Evolutionary conservation across 2,888 invertebrate species (phyloP).

Genomic region (Hirtodrosophila duncani): DNA sequence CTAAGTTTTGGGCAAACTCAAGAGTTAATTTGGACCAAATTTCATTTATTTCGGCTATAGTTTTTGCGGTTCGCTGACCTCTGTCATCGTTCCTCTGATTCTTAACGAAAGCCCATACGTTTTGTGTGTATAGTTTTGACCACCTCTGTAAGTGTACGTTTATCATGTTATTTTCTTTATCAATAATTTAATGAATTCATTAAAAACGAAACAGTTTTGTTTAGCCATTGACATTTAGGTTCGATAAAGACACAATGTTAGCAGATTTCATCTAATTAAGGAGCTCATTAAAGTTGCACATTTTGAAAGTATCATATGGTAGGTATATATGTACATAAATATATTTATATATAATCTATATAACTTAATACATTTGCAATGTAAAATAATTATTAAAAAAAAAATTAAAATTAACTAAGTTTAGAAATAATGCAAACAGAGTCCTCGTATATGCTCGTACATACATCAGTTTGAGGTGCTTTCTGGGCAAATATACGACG

Average conservation of each 20-base stretch:
- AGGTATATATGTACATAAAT: conserved; percentile 16
- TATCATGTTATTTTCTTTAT: too few species aligned
- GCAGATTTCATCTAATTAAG: conserved; percentile 61
- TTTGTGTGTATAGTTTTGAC: too few species aligned
- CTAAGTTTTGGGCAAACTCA: too few species aligned
- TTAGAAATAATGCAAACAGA: conserved; percentile 1
- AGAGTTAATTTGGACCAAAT: too few species aligned
- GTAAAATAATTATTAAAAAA: conserved; percentile 1
- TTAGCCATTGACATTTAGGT: conserved; percentile 35
- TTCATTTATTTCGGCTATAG: too few species aligned
- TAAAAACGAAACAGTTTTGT: conserved; percentile 33
- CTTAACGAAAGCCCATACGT: too few species aligned
- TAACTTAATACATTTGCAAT: neutral
- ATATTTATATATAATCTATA: conserved; percentile 14
- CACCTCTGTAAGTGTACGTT: conserved; percentile 4
- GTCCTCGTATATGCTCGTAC: too few species aligned
- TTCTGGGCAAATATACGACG: too few species aligned
- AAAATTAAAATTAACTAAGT: conserved; percentile 9
- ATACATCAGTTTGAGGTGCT: too few species aligned
- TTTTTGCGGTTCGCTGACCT: too few species aligned
- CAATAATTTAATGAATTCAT: conserved; percentile 35
- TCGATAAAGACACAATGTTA: conserved; percentile 59
- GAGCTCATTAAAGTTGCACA: conserved; percentile 39
- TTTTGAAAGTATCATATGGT: too few species aligned
- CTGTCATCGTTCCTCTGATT: too few species aligned